Evolutionary conservation across 1,140 invertebrate genomes (phyloP).

Genomic region (Temnothorax nylanderi): DNA sequence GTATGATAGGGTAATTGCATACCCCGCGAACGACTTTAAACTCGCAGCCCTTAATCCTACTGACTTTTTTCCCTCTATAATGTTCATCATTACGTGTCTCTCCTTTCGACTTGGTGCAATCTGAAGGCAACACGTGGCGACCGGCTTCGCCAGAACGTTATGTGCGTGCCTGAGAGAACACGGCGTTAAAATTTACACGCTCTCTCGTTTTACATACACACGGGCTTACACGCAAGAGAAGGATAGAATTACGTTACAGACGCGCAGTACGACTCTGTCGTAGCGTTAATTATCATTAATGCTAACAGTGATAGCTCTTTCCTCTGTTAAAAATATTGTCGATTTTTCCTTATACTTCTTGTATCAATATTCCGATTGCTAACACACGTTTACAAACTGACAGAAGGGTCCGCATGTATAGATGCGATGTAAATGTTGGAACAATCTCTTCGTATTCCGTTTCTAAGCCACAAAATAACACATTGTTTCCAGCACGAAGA

Average conservation of each 20-base stretch:
- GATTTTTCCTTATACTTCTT: background rate
- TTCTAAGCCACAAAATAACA: constrained; percentile 13
- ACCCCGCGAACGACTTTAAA: background rate
- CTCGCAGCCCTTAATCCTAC: constrained; percentile 7
- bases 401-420: background rate
- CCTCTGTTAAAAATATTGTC: background rate
- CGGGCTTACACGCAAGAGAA: constrained; percentile 2
- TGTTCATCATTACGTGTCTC: constrained; percentile 16
- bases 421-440: constrained; percentile 6
- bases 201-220: constrained; percentile 31
- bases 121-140: constrained; percentile 54
- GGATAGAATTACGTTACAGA: constrained; percentile 29
- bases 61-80: background rate
- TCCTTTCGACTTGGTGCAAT: constrained; percentile 17
- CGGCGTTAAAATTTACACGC: constrained; percentile 28
- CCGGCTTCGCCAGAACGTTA: constrained; percentile 49
- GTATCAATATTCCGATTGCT: constrained; percentile 1
- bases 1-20: background rate
- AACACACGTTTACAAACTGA: background rate
- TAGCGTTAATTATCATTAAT: constrained; percentile 32
- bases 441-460: constrained; percentile 7
- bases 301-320: background rate
- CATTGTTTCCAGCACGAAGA: background rate
- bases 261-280: background rate
- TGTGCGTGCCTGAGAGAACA: constrained; percentile 6